These are phyloP conservation scores for Rhynchotus rufescens DNA, from an alignment of 2,797 vertebrate genomes.

Conservation along the genomic window DNA sequence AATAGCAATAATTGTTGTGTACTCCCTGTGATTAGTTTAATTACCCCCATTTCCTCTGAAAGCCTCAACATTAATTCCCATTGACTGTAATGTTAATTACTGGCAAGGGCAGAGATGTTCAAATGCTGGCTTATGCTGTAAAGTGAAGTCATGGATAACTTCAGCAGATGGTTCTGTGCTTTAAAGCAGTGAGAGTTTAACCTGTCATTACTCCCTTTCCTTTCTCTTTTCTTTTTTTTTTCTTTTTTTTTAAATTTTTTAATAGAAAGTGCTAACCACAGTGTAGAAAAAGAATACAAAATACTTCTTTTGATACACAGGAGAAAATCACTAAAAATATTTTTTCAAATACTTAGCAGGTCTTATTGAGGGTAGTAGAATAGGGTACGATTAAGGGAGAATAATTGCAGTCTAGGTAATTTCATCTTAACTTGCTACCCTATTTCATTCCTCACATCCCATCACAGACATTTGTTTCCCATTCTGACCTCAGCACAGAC, in stretches of 20 bases:
- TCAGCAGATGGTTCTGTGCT: neutral
- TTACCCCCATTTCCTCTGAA: conserved; percentile 56
- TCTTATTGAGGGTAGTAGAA: neutral
- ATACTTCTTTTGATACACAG: neutral
- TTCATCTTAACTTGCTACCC: neutral
- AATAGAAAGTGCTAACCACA: neutral
- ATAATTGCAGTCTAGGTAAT: neutral
- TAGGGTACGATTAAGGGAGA: neutral
- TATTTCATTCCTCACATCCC: neutral
- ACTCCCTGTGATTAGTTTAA: conserved; percentile 58
- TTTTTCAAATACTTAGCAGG: neutral
- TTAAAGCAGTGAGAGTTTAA: neutral
- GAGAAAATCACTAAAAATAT: conserved; percentile 21
- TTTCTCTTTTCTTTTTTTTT: neutral
- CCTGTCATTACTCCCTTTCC: neutral
- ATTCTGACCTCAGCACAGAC: conserved; percentile 45
- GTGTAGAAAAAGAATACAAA: neutral
- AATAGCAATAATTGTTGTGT: conserved; percentile 37
- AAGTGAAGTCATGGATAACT: neutral
- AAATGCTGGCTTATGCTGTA: neutral
- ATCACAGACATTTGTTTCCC: conserved; percentile 42
- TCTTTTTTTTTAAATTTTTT: too few relatives aligned
- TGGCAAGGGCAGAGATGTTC: neutral
- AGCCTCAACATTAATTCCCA: conserved; percentile 42
- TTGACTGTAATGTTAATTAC: conserved; percentile 24